Percentiles rank a stretch among this genome's conserved stretches.
Evolutionary conservation across 2,113 vertebrate species (phyloP).

Genomic region (Sula dactylatra): DNA sequence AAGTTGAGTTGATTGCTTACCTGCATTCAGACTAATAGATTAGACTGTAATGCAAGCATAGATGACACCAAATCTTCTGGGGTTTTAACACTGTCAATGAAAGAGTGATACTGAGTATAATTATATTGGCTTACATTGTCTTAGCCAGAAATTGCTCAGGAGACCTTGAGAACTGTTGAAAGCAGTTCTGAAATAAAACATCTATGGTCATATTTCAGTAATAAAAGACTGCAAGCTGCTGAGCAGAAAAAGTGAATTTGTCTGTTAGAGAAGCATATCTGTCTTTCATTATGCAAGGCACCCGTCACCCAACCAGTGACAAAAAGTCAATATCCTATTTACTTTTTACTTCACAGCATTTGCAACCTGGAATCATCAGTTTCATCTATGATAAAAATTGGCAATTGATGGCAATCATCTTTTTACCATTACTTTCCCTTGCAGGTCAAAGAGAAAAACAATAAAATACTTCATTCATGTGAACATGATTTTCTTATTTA

Average conservation of each 20-base stretch:
- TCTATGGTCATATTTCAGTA: background rate
- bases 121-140: background rate
- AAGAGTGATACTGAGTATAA: background rate
- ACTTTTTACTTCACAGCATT: constrained; percentile 15
- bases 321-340: constrained; percentile 56
- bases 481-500: background rate
- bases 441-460: constrained; percentile 3
- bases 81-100: background rate
- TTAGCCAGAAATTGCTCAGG: background rate
- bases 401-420: background rate
- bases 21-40: background rate
- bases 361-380: constrained; percentile 16
- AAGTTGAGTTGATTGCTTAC: background rate
- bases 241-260: background rate
- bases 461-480: background rate
- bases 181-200: constrained; percentile 14
- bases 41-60: background rate
- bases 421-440: constrained; percentile 29
- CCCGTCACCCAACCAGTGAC: constrained; percentile 1
- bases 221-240: constrained; percentile 5
- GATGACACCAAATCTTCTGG: background rate
- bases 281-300: constrained; percentile 24
- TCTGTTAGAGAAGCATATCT: background rate
- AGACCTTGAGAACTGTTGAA: constrained; percentile 16
- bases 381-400: constrained; percentile 18